A percentile compares a stretch with the other conserved stretches of the same genome.
Conservation (phyloP, 2,888 invertebrate species). For the Thyatira batis region DNA sequence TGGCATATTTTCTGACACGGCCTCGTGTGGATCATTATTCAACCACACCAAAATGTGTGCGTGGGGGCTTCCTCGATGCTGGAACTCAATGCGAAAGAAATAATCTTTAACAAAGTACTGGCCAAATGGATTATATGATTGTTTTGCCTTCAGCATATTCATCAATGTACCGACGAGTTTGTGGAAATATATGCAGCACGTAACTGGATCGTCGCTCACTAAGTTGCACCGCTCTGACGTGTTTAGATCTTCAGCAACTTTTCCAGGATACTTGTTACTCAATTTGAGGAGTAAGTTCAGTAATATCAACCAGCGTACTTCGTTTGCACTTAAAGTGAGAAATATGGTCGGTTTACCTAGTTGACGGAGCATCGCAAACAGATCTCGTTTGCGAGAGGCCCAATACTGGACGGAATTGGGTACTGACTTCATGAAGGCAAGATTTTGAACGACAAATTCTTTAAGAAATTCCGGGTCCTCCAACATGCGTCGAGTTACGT, state of each 20-base stretch:
- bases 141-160: constrained; percentile 34
- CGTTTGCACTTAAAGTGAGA: constrained; percentile 53
- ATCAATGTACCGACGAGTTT: constrained; percentile 41
- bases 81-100: constrained; percentile 54
- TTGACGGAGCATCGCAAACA: constrained; percentile 45
- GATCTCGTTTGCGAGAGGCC: constrained; percentile 42
- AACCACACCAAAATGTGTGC: constrained; percentile 59
- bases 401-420: constrained; percentile 58
- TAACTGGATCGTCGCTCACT: constrained; percentile 40
- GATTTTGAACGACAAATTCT: constrained; percentile 34
- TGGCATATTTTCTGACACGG: constrained; percentile 42
- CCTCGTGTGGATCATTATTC: constrained; percentile 43
- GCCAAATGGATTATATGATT: constrained; percentile 37
- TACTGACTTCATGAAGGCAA: constrained; percentile 47
- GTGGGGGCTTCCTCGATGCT: constrained; percentile 53
- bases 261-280: constrained; percentile 24
- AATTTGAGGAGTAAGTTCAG: constrained; percentile 45
- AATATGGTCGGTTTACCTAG: constrained; percentile 46
- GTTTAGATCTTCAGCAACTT: constrained; percentile 19
- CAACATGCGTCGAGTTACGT: constrained; percentile 38
- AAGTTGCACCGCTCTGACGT: constrained; percentile 20
- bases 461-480: too few relatives aligned
- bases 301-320: constrained; percentile 47
- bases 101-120: constrained; percentile 39
- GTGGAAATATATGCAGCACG: constrained; percentile 41